These are phyloP conservation scores for Festucalex cinctus DNA, from an alignment of 2,113 vertebrate species.

Conservation along the genomic window DNA sequence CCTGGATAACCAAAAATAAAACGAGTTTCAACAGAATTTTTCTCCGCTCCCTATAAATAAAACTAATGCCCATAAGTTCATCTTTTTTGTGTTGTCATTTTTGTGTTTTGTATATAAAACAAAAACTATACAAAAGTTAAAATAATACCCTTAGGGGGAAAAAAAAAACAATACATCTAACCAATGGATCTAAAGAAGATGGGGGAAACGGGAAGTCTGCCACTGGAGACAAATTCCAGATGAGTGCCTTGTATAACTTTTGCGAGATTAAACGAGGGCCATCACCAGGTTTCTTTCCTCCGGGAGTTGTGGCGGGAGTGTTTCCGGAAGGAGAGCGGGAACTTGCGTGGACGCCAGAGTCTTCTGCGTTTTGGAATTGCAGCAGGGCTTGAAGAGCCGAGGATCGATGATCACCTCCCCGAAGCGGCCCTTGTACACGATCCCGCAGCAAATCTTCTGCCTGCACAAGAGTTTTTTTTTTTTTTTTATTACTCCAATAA, in stretches of 20 bases:
- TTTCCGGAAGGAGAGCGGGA: conserved; percentile 50
- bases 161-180: conserved; percentile 20
- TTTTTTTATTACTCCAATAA: too few species aligned
- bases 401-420: conserved; percentile 82
- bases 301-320: conserved; percentile 59
- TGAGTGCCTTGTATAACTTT: conserved; percentile 54
- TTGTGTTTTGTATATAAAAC: conserved; percentile 54
- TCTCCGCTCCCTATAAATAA: conserved; percentile 72
- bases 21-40: conserved; percentile 39
- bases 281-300: conserved; percentile 76
- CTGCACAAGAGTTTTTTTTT: conserved; percentile 39
- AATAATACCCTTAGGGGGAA: conserved; percentile 4
- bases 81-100: conserved; percentile 37
- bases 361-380: conserved; percentile 71
- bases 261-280: conserved; percentile 26
- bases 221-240: conserved; percentile 79
- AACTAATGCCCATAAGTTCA: conserved; percentile 67
- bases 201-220: conserved; percentile 67
- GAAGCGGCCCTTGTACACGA: conserved; percentile 79
- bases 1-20: conserved; percentile 32
- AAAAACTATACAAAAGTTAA: conserved; percentile 56
- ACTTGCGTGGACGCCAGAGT: conserved; percentile 57
- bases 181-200: conserved; percentile 25
- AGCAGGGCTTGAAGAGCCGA: conserved; percentile 80
- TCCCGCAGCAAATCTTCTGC: conserved; percentile 80